Conservation (phyloP, 2,888 invertebrate genomes). For the Luperina nickerlii region DNA sequence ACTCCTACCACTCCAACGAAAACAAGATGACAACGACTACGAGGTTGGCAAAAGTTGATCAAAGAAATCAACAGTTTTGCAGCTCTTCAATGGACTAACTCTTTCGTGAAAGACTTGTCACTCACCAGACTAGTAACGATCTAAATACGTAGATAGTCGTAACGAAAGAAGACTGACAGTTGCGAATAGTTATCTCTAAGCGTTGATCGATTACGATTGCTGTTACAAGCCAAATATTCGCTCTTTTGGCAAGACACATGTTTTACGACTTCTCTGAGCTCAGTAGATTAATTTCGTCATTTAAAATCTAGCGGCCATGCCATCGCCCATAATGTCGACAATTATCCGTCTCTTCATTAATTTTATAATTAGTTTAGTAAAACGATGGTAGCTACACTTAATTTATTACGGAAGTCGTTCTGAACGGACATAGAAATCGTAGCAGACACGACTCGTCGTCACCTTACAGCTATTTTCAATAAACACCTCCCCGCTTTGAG, state of each 20-base stretch:
- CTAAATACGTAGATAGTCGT: conserved; percentile 28
- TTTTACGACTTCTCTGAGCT: neutral
- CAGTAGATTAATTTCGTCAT: conserved; percentile 18
- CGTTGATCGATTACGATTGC: conserved; percentile 45
- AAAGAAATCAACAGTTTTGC: conserved; percentile 30
- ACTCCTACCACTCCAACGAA: neutral
- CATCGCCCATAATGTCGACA: neutral
- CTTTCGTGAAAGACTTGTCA: conserved; percentile 41
- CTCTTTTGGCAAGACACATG: conserved; percentile 30
- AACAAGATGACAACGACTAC: neutral
- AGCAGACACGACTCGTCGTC: conserved; percentile 84
- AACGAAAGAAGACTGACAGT: conserved; percentile 49
- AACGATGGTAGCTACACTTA: conserved; percentile 42
- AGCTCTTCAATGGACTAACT: conserved; percentile 30
- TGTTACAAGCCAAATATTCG: conserved; percentile 44
- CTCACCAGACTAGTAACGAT: conserved; percentile 19
- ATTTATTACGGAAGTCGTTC: conserved; percentile 67
- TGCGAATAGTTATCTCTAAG: conserved; percentile 23
- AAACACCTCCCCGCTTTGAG: conserved; percentile 86
- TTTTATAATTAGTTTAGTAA: conserved; percentile 43
- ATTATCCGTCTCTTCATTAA: conserved; percentile 15
- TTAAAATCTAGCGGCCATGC: neutral
- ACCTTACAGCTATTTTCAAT: conserved; percentile 86
- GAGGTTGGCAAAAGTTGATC: neutral
- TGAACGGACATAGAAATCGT: conserved; percentile 70